Evolutionary conservation across 1,140 invertebrate species (phyloP).

Genomic region (Calliopsis andreniformis): DNA sequence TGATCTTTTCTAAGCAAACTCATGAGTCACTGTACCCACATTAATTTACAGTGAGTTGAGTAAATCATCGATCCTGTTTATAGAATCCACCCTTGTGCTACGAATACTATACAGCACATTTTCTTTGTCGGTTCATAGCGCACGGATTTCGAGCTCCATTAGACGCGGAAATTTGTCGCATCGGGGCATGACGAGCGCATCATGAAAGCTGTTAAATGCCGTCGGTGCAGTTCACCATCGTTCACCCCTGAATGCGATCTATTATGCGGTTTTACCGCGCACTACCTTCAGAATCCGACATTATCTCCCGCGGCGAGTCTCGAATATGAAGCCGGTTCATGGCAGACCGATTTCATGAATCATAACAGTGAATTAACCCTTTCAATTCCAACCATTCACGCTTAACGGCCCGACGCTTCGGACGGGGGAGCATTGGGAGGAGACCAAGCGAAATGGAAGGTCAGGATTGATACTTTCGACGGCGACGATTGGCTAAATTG

Average conservation of each 20-base stretch:
- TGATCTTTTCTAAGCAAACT: too few relatives aligned
- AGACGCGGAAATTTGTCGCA: conserved; percentile 15
- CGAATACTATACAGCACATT: too few relatives aligned
- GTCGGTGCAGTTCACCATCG: neutral
- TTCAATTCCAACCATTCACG: conserved; percentile 21
- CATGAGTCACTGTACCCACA: too few relatives aligned
- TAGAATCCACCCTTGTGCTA: too few relatives aligned
- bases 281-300: conserved; percentile 29
- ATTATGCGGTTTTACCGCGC: conserved; percentile 8
- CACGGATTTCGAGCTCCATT: too few relatives aligned
- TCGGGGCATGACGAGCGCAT: conserved; percentile 16
- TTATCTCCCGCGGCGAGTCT: conserved; percentile 25
- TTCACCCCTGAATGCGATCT: conserved; percentile 26
- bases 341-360: conserved; percentile 33
- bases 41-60: too few relatives aligned
- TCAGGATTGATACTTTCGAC: neutral
- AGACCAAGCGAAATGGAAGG: conserved; percentile 3
- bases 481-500: neutral
- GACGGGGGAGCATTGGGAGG: neutral
- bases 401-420: conserved; percentile 10
- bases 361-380: conserved; percentile 42
- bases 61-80: too few relatives aligned
- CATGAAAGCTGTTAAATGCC: conserved; percentile 29
- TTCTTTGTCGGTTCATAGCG: too few relatives aligned
- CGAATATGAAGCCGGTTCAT: conserved; percentile 24